Conservation (phyloP, 37 sponge, comb jelly and placozoan species). For the Diacarnus erythraeanus region DNA sequence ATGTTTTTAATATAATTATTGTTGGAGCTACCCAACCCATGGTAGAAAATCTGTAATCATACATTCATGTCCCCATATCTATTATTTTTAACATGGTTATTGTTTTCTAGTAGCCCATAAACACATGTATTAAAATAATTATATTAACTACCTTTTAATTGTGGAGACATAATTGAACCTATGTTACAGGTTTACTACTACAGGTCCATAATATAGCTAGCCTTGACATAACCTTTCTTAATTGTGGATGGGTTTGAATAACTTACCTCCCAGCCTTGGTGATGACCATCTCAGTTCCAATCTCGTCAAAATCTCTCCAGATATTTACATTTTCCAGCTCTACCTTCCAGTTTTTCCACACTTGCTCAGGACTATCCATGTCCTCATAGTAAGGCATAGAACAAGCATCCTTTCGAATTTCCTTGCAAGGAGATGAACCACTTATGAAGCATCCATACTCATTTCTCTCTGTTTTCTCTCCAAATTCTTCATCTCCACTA, state of each 20-base stretch:
- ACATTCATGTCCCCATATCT: too few relatives aligned
- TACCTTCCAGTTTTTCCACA: slow-evolving; percentile 17
- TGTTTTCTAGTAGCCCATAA: too few relatives aligned
- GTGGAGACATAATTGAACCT: too few relatives aligned
- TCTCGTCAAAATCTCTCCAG: slow-evolving; percentile 71
- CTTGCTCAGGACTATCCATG: background rate
- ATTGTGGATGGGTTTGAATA: background rate
- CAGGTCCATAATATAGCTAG: too few relatives aligned
- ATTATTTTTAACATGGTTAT: too few relatives aligned
- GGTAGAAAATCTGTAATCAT: too few relatives aligned
- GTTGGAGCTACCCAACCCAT: too few relatives aligned
- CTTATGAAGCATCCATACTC: background rate
- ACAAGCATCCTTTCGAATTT: background rate
- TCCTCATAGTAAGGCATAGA: background rate
- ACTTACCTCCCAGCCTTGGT: slow-evolving; percentile 79
- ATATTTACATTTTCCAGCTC: slow-evolving; percentile 60
- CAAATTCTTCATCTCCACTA: slow-evolving; percentile 28
- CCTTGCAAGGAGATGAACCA: background rate
- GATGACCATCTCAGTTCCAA: slow-evolving; percentile 95
- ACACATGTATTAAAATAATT: too few relatives aligned
- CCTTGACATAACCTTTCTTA: background rate
- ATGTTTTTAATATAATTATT: too few relatives aligned
- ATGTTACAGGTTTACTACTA: too few relatives aligned
- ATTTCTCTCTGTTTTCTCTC: background rate
- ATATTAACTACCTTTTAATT: too few relatives aligned